A percentile compares a stretch with the other conserved stretches of the same genome.
These are phyloP conservation scores for Trissolcus japonicus DNA, from an alignment of 2,888 invertebrate species.

Conservation along the genomic window DNA sequence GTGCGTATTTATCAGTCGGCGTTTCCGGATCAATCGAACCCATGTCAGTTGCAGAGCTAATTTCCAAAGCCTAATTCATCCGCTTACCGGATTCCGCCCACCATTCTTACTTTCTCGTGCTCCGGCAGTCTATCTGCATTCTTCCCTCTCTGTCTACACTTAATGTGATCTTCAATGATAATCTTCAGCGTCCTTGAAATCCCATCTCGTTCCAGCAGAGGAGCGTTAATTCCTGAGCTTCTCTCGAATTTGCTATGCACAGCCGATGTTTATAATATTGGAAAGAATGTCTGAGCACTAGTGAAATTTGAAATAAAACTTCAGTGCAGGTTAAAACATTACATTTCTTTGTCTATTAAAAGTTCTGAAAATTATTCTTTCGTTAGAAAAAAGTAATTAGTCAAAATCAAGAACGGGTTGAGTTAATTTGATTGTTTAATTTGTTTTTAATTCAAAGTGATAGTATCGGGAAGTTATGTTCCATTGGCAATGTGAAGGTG, in stretches of 20 bases:
- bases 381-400: too few relatives aligned
- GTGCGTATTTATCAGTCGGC: conserved; percentile 25
- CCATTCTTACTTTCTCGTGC: conserved; percentile 5
- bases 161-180: conserved; percentile 52
- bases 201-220: conserved; percentile 63
- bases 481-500: not conserved
- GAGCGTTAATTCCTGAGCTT: conserved; percentile 60
- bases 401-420: too few relatives aligned
- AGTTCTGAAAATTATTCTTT: too few relatives aligned
- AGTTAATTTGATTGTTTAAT: too few relatives aligned
- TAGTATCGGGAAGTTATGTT: too few relatives aligned
- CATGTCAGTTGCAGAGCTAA: conserved; percentile 45
- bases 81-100: conserved; percentile 36
- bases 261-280: too few relatives aligned
- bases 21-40: conserved; percentile 34
- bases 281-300: too few relatives aligned
- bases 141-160: conserved; percentile 23
- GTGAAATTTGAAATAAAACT: too few relatives aligned
- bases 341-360: too few relatives aligned
- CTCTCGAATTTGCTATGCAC: conserved; percentile 59
- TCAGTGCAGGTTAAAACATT: too few relatives aligned
- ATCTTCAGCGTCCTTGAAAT: conserved; percentile 56
- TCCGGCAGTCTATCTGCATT: not conserved
- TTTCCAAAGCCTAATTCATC: conserved; percentile 50
- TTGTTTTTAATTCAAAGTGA: too few relatives aligned